These are phyloP conservation scores for Acanthosepion esculentum DNA, from an alignment of 2,888 invertebrate genomes.

Conservation along the genomic window DNA sequence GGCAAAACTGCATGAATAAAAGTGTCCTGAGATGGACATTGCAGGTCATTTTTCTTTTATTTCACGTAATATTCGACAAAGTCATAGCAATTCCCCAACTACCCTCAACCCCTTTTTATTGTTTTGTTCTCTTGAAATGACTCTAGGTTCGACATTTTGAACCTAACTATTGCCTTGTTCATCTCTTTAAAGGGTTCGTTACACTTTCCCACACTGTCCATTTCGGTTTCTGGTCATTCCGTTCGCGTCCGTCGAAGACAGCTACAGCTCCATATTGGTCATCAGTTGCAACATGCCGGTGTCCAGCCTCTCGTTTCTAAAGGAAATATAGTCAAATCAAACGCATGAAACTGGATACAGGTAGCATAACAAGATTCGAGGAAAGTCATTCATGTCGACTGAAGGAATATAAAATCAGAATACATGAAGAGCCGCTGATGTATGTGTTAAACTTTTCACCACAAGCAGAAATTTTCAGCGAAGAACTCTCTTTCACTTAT, in stretches of 20 bases:
- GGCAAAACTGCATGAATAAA: too few relatives aligned
- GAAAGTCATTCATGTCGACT: not conserved
- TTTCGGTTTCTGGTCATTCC: not conserved
- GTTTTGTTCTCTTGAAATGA: not conserved
- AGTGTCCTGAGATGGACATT: not conserved
- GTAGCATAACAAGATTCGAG: not conserved
- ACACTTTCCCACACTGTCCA: not conserved
- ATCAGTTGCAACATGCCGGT: not conserved
- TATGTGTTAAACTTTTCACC: too few relatives aligned
- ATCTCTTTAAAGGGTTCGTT: not conserved
- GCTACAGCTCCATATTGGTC: too few relatives aligned
- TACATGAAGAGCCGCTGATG: too few relatives aligned
- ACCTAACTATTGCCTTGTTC: not conserved
- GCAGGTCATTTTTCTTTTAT: not conserved
- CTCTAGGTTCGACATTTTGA: not conserved
- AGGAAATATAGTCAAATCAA: not conserved
- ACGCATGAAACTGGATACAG: not conserved
- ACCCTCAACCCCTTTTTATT: not conserved
- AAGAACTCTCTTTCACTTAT: too few relatives aligned
- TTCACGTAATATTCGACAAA: not conserved
- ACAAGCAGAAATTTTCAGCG: too few relatives aligned
- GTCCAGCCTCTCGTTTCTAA: not conserved
- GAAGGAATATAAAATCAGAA: not conserved
- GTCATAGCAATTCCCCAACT: not conserved
- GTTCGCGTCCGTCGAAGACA: too few relatives aligned